These are phyloP conservation scores for Aphelinus atriplicis DNA, from an alignment of 1,140 invertebrate genomes.

Conservation along the genomic window DNA sequence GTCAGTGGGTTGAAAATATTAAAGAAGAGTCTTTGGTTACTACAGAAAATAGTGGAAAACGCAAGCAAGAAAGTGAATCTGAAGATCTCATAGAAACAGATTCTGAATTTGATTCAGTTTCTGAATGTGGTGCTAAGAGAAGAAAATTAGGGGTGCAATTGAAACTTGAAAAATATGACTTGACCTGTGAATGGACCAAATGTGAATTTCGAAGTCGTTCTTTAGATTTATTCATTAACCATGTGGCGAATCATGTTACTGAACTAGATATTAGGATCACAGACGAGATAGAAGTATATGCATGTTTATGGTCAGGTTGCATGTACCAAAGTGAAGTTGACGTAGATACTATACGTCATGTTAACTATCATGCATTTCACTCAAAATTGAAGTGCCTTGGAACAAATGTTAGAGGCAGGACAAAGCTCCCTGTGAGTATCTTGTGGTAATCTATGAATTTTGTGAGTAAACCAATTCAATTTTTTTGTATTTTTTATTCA, in stretches of 20 bases:
- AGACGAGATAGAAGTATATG: conserved; percentile 60
- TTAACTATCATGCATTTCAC: conserved; percentile 83
- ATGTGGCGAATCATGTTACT: conserved; percentile 58
- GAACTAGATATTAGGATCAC: conserved; percentile 53
- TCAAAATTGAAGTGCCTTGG: conserved; percentile 78
- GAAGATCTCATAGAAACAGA: conserved; percentile 58
- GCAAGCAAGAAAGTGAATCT: conserved; percentile 45
- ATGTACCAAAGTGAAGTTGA: conserved; percentile 65
- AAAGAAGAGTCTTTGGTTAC: conserved; percentile 32
- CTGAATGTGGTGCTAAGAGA: conserved; percentile 58
- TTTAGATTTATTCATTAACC: conserved; percentile 54
- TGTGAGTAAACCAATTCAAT: too few species aligned
- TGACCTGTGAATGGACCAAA: conserved; percentile 60
- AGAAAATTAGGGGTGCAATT: conserved; percentile 48
- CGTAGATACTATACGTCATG: conserved; percentile 73
- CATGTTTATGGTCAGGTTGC: conserved; percentile 75
- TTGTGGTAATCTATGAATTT: not conserved
- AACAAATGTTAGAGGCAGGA: conserved; percentile 69
- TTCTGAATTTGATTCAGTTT: conserved; percentile 63
- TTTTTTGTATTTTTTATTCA: too few species aligned
- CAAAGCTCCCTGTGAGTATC: conserved; percentile 69
- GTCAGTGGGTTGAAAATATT: conserved; percentile 56
- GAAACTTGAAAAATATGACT: conserved; percentile 55
- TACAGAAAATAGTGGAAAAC: conserved; percentile 26
- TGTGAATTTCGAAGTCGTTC: conserved; percentile 50